Conservation (phyloP, 2,888 invertebrate species). For the Aricia artaxerxes region DNA sequence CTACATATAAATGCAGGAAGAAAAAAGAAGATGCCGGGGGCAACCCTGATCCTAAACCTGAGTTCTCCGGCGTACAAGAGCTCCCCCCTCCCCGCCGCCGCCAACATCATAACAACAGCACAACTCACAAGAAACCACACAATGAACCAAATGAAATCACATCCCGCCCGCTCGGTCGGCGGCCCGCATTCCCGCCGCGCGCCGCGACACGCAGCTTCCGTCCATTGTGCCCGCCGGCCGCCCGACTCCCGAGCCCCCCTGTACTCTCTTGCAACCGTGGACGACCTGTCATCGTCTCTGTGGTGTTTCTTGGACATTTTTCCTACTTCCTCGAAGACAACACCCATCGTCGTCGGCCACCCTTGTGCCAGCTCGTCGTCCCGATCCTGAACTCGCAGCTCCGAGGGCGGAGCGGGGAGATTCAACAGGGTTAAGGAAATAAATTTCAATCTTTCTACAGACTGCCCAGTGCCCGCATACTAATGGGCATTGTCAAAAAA, state of each 20-base stretch:
- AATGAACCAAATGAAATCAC: conserved; percentile 29
- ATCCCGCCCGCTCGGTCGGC: background rate
- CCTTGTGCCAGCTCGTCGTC: too few relatives aligned
- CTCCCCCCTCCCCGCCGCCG: background rate
- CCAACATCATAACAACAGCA: background rate
- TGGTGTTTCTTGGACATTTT: background rate
- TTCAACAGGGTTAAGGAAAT: too few relatives aligned
- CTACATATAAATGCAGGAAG: background rate
- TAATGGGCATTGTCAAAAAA: too few relatives aligned
- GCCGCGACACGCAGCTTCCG: background rate
- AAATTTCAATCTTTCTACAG: too few relatives aligned
- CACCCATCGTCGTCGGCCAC: too few relatives aligned
- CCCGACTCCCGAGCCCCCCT: background rate
- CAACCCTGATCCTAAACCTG: conserved; percentile 10
- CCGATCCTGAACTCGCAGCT: too few relatives aligned
- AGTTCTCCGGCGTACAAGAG: conserved; percentile 10
- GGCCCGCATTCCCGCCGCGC: conserved; percentile 6
- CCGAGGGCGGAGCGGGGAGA: too few relatives aligned
- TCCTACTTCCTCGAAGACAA: too few relatives aligned
- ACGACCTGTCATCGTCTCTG: too few relatives aligned
- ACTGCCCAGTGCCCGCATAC: too few relatives aligned
- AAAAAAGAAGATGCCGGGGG: background rate
- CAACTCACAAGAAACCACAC: conserved; percentile 30
- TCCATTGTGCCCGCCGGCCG: conserved; percentile 5
- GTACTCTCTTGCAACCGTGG: background rate